Evolutionary conservation across 2,888 invertebrate species (phyloP), one percentile per base, ranked within the genome.

Genomic region (Drosophila nigritarsus): DNA sequence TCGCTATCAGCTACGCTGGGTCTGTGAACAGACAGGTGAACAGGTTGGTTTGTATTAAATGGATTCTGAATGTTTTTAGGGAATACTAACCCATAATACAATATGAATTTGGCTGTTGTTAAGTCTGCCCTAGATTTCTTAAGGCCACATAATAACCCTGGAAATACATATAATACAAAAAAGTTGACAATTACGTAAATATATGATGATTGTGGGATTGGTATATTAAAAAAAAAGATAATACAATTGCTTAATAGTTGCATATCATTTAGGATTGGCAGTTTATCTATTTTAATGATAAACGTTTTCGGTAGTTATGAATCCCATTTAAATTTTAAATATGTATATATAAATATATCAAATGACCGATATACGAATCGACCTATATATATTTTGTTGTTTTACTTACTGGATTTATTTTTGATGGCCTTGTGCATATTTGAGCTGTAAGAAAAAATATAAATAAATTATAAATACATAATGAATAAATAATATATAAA

Each of bases 121-220:
- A 94, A 90, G 50, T 95, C 92, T 2, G 93, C 92, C 61, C 77
- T 91, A 0, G 94, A 93, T 76, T 94, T 94, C 45, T 90, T 92
- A 40, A 95, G 92, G 2, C 94, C 94, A 62, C 94, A 90, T 65
- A 95, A 94, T 67, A 92, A 64, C 78, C 92, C 92, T 92, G 64
- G 55, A 70, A 78, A 63, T n/a, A 62, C 49, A 11, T 18, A 32
- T 40, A 15, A 40, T 36, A 61, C 15, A 60, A 50, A 36, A 45
- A 54, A 30, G 36, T 42, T 29, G n/a, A 51, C 55, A 61, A 59
- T 49, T 56, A 55, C 45, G 56, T 60, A 56, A 71, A 45, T 73
- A 73, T 48, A n/a, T 53, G 7, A 58, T 27, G 50, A 69, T 38
- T 42, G 50, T 42, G 59, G 45, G 32, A 34, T 70, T 48, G 27